phyloP scores from a whole-genome alignment of 2,888 invertebrate species.

The Eutolmus rufibarbis region DNA sequence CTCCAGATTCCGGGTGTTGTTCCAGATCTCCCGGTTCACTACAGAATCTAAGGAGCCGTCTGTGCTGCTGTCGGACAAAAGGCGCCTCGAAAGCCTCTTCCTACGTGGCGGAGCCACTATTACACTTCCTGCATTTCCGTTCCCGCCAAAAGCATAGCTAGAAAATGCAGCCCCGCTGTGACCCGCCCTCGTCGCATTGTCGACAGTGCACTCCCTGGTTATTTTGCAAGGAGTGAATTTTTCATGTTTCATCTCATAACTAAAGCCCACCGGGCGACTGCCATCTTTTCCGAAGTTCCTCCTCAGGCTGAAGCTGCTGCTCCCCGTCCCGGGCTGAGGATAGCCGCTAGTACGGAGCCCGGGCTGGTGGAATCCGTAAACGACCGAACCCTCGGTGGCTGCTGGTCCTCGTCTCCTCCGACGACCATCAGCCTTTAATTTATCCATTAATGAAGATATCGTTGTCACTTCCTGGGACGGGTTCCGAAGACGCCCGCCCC shows the following conservation, averaged over 20 bases:
- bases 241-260: conserved; percentile 46
- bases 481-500: background rate
- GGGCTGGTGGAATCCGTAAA: background rate
- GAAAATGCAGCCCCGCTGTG: background rate
- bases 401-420: background rate
- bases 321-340: background rate
- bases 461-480: conserved; percentile 47
- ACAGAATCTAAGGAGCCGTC: conserved; percentile 35
- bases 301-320: background rate
- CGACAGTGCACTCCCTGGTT: background rate
- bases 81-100: conserved; percentile 26
- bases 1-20: conserved; percentile 37
- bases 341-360: background rate
- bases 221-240: conserved; percentile 46
- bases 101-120: conserved; percentile 39
- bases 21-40: conserved; percentile 40
- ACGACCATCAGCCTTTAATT: conserved; percentile 34
- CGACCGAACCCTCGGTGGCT: background rate
- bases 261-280: conserved; percentile 19
- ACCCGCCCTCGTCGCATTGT: background rate
- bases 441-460: conserved; percentile 48
- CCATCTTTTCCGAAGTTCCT: conserved; percentile 13
- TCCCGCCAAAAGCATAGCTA: background rate
- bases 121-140: background rate
- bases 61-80: background rate